Percentiles rank a stretch among this genome's conserved stretches.
Evolutionary conservation across 2,888 invertebrate genomes (phyloP).

Genomic region (Cremastinae sp.): DNA sequence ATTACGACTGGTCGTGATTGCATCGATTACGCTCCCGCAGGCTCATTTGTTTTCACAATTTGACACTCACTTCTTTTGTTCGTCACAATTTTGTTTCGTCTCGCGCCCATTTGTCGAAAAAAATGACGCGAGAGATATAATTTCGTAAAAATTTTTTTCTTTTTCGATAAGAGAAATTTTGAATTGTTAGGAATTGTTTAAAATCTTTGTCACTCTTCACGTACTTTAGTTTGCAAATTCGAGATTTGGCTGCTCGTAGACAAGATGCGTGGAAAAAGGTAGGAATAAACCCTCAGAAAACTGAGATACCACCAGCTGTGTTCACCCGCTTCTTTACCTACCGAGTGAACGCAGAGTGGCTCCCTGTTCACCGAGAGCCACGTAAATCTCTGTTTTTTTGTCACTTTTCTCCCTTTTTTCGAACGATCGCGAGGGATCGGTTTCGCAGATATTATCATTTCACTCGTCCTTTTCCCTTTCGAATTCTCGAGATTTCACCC

Average conservation of each 20-base stretch:
- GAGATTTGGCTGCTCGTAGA: background rate
- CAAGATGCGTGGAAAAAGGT: constrained; percentile 9
- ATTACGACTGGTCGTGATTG: no score
- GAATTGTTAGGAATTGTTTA: no score
- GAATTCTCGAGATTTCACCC: background rate
- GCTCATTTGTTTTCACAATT: no score
- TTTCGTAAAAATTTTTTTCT: no score
- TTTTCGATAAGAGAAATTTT: no score
- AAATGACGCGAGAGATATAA: no score
- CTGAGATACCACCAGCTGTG: constrained; percentile 99
- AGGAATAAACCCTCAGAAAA: constrained; percentile 81
- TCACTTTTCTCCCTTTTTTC: background rate
- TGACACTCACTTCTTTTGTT: background rate
- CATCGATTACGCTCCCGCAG: no score
- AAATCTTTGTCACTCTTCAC: no score
- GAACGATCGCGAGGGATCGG: background rate
- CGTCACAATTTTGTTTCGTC: background rate
- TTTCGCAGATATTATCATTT: constrained; percentile 12
- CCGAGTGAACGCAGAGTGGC: constrained; percentile 98
- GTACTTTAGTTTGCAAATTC: background rate
- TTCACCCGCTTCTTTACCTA: constrained; percentile 89
- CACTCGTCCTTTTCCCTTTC: constrained; percentile 47
- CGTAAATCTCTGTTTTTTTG: constrained; percentile 7
- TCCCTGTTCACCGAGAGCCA: constrained; percentile 90
- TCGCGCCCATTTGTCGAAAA: background rate